Conservation (phyloP, 2,888 invertebrate species). For the Coleophora flavipennella region DNA sequence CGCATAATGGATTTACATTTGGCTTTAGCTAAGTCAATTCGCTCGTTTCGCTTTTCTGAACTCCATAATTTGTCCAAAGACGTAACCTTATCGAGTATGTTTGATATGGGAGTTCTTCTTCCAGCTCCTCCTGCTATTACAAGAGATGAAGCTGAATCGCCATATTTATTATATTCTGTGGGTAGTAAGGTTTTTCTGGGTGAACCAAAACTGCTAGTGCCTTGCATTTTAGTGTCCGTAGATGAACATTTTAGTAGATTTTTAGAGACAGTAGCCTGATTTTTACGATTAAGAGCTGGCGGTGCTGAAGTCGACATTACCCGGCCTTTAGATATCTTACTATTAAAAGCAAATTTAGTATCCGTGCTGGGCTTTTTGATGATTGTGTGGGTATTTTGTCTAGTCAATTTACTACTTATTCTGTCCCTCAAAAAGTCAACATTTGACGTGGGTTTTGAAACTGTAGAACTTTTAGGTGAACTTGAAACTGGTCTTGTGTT, state of each 20-base stretch:
- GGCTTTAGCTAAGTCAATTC: constrained; percentile 47
- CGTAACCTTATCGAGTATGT: constrained; percentile 63
- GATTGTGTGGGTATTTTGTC: constrained; percentile 61
- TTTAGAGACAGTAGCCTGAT: constrained; percentile 19
- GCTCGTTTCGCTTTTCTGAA: constrained; percentile 61
- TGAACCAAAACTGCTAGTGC: constrained; percentile 63
- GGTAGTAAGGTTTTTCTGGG: constrained; percentile 57
- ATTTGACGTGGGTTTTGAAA: constrained; percentile 53
- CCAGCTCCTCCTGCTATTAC: constrained; percentile 64
- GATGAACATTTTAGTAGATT: constrained; percentile 21
- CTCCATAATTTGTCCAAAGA: constrained; percentile 72
- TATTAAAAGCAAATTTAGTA: constrained; percentile 6
- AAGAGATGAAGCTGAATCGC: constrained; percentile 36
- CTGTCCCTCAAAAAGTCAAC: constrained; percentile 76
- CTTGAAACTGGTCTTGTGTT: constrained; percentile 55
- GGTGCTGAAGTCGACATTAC: constrained; percentile 55
- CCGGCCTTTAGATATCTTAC: constrained; percentile 28
- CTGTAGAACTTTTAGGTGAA: constrained; percentile 40
- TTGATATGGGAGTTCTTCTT: constrained; percentile 61
- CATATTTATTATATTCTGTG: constrained; percentile 50
- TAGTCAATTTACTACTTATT: constrained; percentile 72
- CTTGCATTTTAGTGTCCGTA: constrained; percentile 28
- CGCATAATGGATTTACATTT: constrained; percentile 33
- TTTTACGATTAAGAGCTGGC: constrained; percentile 52
- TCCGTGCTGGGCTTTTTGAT: constrained; percentile 25